Evolutionary conservation across 2,113 vertebrate genomes (phyloP).

Genomic region (Orientallactaga bullata): DNA sequence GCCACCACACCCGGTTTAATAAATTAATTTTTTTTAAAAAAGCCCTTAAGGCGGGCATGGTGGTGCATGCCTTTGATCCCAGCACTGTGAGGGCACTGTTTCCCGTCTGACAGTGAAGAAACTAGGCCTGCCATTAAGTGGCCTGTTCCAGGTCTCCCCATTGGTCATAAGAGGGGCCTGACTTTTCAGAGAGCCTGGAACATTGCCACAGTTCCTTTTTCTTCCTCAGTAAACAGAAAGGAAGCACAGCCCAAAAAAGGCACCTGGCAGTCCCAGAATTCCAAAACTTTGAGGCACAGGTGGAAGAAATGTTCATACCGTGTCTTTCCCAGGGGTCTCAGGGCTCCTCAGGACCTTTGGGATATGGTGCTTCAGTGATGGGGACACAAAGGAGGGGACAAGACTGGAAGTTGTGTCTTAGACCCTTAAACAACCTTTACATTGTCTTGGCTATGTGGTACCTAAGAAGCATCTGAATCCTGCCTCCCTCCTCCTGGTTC

Average conservation of each 20-base stretch:
- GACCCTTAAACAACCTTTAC: not conserved
- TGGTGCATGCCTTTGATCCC: too few relatives aligned
- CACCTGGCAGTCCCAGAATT: not conserved
- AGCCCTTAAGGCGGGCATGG: too few relatives aligned
- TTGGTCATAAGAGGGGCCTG: not conserved
- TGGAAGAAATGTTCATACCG: not conserved
- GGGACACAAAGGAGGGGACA: not conserved
- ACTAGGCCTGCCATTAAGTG: not conserved
- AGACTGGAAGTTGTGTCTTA: not conserved
- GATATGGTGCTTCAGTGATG: not conserved
- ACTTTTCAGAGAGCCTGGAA: not conserved
- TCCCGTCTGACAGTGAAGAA: constrained; percentile 6
- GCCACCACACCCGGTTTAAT: not conserved
- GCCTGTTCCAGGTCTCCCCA: not conserved
- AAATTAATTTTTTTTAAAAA: too few relatives aligned
- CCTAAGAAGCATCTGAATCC: not conserved
- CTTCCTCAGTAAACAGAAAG: constrained; percentile 36
- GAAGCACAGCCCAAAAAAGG: not conserved
- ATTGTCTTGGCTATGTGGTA: not conserved
- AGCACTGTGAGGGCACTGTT: not conserved
- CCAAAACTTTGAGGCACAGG: not conserved
- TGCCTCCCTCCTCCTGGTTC: not conserved
- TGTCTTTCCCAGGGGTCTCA: not conserved
- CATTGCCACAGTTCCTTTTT: constrained; percentile 7
- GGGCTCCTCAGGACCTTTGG: not conserved